These are phyloP conservation scores for Dasysyrphus tricinctus DNA, from an alignment of 2,888 invertebrate species.

Conservation along the genomic window DNA sequence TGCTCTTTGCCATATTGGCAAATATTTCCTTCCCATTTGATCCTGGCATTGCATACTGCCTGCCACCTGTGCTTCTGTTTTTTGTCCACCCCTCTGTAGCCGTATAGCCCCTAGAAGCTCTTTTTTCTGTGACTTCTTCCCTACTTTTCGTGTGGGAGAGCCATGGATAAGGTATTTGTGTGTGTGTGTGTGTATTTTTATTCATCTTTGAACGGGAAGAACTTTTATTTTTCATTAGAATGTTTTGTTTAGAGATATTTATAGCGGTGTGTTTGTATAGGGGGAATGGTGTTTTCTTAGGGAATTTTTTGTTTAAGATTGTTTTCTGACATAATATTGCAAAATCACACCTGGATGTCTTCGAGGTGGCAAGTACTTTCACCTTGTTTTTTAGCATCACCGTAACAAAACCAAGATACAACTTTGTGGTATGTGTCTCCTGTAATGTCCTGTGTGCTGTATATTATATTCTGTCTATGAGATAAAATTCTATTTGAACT, in stretches of 20 bases:
- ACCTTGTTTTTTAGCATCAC: not conserved
- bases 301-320: constrained; percentile 55
- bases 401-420: constrained; percentile 30
- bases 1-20: constrained; percentile 71
- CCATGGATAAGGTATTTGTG: not conserved
- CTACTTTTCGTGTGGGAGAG: not conserved
- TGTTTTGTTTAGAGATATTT: constrained; percentile 69
- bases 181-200: constrained; percentile 9
- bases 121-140: not conserved
- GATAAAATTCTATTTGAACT: constrained; percentile 21
- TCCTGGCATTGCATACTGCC: not conserved
- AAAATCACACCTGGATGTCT: constrained; percentile 66
- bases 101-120: not conserved
- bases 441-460: constrained; percentile 27
- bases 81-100: not conserved
- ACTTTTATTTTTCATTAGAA: constrained; percentile 72
- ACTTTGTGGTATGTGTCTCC: constrained; percentile 36
- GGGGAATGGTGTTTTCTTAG: constrained; percentile 28
- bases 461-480: constrained; percentile 18
- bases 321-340: constrained; percentile 57
- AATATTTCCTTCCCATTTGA: constrained; percentile 33
- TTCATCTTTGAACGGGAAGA: constrained; percentile 22
- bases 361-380: constrained; percentile 3
- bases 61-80: constrained; percentile 19
- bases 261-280: constrained; percentile 54